Evolutionary conservation across 2,797 vertebrate genomes (phyloP).

Genomic region (Takifugu rubripes): DNA sequence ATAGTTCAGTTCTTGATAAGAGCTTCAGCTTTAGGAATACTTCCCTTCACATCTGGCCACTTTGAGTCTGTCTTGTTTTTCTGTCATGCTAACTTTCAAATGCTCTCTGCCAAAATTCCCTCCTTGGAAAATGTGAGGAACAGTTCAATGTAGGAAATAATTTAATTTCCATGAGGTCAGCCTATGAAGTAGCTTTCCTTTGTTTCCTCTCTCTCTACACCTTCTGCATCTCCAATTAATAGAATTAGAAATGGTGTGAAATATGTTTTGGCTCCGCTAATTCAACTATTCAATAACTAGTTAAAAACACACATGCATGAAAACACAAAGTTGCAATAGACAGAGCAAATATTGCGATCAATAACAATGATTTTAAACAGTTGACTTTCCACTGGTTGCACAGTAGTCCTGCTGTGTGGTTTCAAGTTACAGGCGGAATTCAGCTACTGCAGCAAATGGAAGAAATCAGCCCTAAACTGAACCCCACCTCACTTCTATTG

Average conservation of each 20-base stretch:
- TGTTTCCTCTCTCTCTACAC: too few relatives aligned
- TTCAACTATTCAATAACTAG: too few relatives aligned
- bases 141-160: constrained; percentile 22
- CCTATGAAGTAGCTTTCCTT: constrained; percentile 7
- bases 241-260: too few relatives aligned
- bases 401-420: too few relatives aligned
- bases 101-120: constrained; percentile 37
- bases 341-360: too few relatives aligned
- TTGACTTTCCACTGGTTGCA: too few relatives aligned
- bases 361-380: too few relatives aligned
- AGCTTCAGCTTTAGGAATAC: constrained; percentile 7
- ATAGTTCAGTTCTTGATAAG: constrained; percentile 2
- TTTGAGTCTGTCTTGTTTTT: constrained; percentile 40
- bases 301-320: too few relatives aligned
- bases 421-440: not conserved
- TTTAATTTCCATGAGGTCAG: constrained; percentile 43
- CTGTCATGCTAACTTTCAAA: constrained; percentile 21
- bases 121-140: constrained; percentile 53
- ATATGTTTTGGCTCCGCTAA: too few relatives aligned
- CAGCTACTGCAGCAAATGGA: constrained; percentile 24
- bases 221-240: too few relatives aligned
- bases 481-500: constrained; percentile 20
- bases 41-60: constrained; percentile 34
- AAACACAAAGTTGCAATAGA: too few relatives aligned
- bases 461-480: constrained; percentile 15